Base-by-base conservation (phyloP, 2,797 vertebrate species). In the Lerista edwardsae region DNA sequence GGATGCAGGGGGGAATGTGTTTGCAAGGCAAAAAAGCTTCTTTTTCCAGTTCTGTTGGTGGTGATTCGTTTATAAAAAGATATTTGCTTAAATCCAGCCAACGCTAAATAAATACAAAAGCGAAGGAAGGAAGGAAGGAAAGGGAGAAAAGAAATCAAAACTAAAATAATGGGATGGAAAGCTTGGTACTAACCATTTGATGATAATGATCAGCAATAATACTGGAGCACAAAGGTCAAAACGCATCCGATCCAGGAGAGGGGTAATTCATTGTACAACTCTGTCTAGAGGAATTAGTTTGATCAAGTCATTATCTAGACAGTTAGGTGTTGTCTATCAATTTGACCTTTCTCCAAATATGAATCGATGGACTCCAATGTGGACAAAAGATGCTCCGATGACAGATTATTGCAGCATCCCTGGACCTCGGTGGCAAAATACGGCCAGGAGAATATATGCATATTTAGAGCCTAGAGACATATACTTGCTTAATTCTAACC, bases 131-230 rank as follows among this genome's bases (percentile, higher is more conserved):
- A 17, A 55, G 14, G 51, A 55, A 55, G 51, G 51, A 59, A 59
- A 59, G 17, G 57, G 23, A 59, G 57, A 21, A 61, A 31, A 55
- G 39, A 67, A 68, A 72, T 64, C 44, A 1, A 59, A 51, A 3
- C 55, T 57, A 27, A 59, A 85, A 55, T 79, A 82, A 57, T 39
- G 86, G 93, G 91, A 91, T 80, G 85, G 92, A 93, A 93, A 89
- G 77, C 84, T 67, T 12, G 79, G 85, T 85, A 67, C 85, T 89
- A 86, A 88, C 92, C 84, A 87, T 92, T 94, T 91, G 83, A 82
- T 85, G 93, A 94, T 93, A 95, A 92, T 91, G 87, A 95, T 95
- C 93, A 94, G 93, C 90, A 94, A 92, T 94, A 95, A 94, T 94
- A 94, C 91, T 88, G 88, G 92, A 92, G 90, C 92, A 93, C 86